Conservation (phyloP, 2,113 vertebrate genomes). For the Bufo gargarizans region DNA sequence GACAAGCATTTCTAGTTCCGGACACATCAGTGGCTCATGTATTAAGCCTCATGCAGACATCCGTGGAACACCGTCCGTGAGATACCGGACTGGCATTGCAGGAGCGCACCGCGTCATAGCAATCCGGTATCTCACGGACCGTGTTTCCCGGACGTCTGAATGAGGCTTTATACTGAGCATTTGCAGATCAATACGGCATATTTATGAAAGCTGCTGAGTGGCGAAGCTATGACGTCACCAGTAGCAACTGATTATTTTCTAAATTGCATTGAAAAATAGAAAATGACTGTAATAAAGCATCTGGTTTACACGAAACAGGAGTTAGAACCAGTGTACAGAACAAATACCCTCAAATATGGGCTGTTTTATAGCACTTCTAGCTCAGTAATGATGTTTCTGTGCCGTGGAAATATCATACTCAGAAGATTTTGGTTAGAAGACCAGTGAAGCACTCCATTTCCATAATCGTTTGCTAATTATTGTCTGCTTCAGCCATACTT, state of each 20-base stretch:
- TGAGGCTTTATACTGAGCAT: not conserved
- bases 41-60: not conserved
- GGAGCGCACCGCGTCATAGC: no score
- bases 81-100: no score
- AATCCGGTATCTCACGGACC: no score
- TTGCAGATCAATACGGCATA: not conserved
- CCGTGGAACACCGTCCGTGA: no score
- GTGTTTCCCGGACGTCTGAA: no score
- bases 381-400: not conserved
- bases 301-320: not conserved
- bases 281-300: conserved; percentile 12
- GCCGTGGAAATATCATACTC: not conserved
- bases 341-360: conserved; percentile 1
- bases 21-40: not conserved
- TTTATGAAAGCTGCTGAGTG: not conserved
- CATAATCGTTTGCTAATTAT: not conserved
- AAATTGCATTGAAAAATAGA: not conserved
- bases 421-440: not conserved
- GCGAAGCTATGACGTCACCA: not conserved
- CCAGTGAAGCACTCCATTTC: not conserved
- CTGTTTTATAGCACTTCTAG: not conserved
- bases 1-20: not conserved
- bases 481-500: not conserved
- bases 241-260: not conserved
- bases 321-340: not conserved